These are phyloP conservation scores for Vulpes vulpes DNA, from an alignment of 2,113 vertebrate genomes.

Conservation along the genomic window DNA sequence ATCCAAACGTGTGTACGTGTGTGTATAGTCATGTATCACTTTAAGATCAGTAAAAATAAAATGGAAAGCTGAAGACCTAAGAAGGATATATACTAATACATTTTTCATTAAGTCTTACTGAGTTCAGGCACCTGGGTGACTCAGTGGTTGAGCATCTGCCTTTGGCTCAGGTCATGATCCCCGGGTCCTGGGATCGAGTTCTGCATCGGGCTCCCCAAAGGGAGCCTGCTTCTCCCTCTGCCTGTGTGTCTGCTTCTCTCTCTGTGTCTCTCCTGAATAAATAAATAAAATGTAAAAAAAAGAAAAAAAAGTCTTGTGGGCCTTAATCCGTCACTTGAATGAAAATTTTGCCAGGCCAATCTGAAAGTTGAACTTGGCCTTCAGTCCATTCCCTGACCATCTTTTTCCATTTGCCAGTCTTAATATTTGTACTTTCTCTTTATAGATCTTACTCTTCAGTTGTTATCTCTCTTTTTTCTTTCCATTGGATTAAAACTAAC, in stretches of 20 bases:
- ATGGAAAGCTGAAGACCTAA: constrained; percentile 23
- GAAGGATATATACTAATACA: not conserved
- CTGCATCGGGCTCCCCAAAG: no score
- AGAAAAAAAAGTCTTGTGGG: not conserved
- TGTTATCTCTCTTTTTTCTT: constrained; percentile 70
- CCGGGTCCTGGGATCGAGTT: no score
- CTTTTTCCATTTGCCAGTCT: constrained; percentile 62
- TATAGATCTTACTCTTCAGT: constrained; percentile 56
- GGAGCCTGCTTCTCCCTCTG: no score
- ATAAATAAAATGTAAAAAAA: no score
- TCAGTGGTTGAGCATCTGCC: no score
- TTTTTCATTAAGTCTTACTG: constrained; percentile 32
- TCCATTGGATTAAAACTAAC: constrained; percentile 74
- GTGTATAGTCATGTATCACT: not conserved
- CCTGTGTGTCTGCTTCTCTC: no score
- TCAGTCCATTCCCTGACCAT: not conserved
- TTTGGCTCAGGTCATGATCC: no score
- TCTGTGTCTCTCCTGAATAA: no score
- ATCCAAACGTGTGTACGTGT: not conserved
- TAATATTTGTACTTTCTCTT: constrained; percentile 76
- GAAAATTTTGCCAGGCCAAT: constrained; percentile 10
- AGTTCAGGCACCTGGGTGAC: not conserved
- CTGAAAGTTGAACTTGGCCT: constrained; percentile 52
- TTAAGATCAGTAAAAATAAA: constrained; percentile 35
- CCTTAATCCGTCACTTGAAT: not conserved